Conservation (phyloP, 2,888 invertebrate genomes). For the Caenorhabditis angaria region DNA sequence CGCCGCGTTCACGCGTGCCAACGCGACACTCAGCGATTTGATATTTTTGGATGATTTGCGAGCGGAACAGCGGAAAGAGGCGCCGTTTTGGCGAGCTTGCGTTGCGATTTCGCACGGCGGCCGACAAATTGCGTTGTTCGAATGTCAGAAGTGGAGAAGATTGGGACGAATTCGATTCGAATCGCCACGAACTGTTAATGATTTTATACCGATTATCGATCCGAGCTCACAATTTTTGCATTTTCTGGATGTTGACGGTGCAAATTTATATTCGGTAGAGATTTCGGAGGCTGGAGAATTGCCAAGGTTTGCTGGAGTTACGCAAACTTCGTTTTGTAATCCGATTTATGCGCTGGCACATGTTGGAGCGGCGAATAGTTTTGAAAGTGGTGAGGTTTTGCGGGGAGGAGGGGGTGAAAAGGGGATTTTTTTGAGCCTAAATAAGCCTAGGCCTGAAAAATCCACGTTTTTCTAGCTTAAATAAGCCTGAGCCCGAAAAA, state of each 20-base stretch:
- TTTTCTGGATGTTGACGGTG: conserved; percentile 85
- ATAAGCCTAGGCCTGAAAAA: too few species aligned
- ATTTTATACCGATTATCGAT: conserved; percentile 39
- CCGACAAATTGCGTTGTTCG: conserved; percentile 59
- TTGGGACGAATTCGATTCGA: conserved; percentile 80
- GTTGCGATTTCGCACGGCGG: conserved; percentile 80
- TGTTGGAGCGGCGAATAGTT: conserved; percentile 14
- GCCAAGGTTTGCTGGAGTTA: conserved; percentile 46
- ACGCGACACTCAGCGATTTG: conserved; percentile 52
- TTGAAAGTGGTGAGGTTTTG: conserved; percentile 16
- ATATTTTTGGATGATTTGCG: conserved; percentile 64
- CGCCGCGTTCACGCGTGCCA: conserved; percentile 22
- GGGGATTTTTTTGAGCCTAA: too few species aligned
- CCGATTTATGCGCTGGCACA: conserved; percentile 38
- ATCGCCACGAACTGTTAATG: conserved; percentile 76
- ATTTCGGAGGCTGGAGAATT: conserved; percentile 31
- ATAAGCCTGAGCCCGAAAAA: too few species aligned
- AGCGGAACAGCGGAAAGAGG: conserved; percentile 51
- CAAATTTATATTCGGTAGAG: conserved; percentile 82
- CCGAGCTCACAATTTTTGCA: conserved; percentile 72
- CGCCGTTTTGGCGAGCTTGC: conserved; percentile 68
- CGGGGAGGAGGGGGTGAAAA: too few species aligned
- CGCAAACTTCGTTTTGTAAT: conserved; percentile 50
- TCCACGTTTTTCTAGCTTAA: too few species aligned
- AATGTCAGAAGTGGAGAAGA: conserved; percentile 84